These are phyloP conservation scores for Noturus placidus DNA, from an alignment of 2,113 vertebrate genomes.

Conservation along the genomic window DNA sequence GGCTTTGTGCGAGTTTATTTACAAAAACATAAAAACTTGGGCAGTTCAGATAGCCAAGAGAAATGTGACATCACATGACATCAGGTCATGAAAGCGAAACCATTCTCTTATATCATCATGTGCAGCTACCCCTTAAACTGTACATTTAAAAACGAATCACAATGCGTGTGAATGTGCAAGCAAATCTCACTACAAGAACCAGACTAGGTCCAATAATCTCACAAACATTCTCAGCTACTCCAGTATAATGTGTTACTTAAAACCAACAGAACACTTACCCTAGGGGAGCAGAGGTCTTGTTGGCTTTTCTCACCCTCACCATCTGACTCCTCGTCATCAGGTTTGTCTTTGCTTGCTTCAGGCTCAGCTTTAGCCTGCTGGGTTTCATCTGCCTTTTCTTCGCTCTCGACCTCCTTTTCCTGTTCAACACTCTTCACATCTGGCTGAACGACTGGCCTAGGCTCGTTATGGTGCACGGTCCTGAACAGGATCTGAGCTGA, in stretches of 20 bases:
- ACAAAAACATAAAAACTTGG: neutral
- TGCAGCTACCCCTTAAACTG: conserved; percentile 2
- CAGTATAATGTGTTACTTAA: neutral
- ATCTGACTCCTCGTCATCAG: conserved; percentile 67
- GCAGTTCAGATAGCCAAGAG: conserved; percentile 55
- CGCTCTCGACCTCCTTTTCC: conserved; percentile 65
- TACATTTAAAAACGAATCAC: neutral
- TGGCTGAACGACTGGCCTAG: conserved; percentile 73
- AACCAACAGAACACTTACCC: conserved; percentile 71
- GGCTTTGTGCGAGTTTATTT: neutral
- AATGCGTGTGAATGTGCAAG: neutral
- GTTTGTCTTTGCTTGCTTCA: conserved; percentile 38
- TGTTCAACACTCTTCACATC: conserved; percentile 64
- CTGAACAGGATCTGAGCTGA: conserved; percentile 94
- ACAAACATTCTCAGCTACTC: neutral
- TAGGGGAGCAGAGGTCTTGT: conserved; percentile 76
- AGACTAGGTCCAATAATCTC: neutral
- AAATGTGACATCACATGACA: conserved; percentile 50
- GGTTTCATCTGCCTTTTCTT: conserved; percentile 55
- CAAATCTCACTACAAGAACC: neutral
- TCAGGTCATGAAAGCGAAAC: conserved; percentile 53
- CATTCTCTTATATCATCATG: conserved; percentile 50
- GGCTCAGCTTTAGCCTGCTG: conserved; percentile 56
- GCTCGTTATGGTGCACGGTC: conserved; percentile 94
- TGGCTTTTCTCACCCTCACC: conserved; percentile 79